Base-by-base conservation (phyloP, 2,797 vertebrate species). In the Anguilla pacifica region DNA sequence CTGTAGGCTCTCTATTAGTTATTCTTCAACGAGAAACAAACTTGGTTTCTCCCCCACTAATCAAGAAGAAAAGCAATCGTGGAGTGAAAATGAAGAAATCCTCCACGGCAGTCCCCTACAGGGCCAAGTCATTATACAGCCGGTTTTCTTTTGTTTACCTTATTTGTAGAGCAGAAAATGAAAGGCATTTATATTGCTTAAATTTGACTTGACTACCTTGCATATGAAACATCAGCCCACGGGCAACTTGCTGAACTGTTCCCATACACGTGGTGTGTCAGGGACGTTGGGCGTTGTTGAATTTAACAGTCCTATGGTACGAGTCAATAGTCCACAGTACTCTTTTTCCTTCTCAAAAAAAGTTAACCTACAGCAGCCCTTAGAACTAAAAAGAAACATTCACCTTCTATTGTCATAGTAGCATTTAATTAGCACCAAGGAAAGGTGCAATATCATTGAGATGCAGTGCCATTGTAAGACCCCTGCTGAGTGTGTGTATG, bases 181-280 rank as follows among this genome's bases (percentile, higher is more conserved):
- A 88, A 90, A 93, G 92, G 90, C 93, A 15, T 0, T 53, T 89
- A 72, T 91, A 88, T 85, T 91, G 92, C 86, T 89, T 92, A 91
- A 90, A 86, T 91, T 92, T 90, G 91, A 94, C 88, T 88, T 93
- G 89, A 93, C 89, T 90, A 88, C 74, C 91, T 85, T 57, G 92
- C 86, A 92, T 91, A 89, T 90, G 61, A 89, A 85, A 90, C 88
- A 91, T 90, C 92, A 92, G 91, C 13, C 88, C 89, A 92, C 90
- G 86, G 91, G 91, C 86, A 82, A 83, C 55, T 61, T 64, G 43
- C 59, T 88, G 28, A 74, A 39, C 43, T 51, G 74, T 43, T 46
- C 79, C 64, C 46, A 35, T 49, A 59, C 77, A 13, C 28, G 11
- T 49, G 79, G 43, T 1, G 22, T 46, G 19, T 51, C 46, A n/a